Evolutionary conservation across 2,888 invertebrate species (phyloP).

Genomic region (Frankliniella intonsa): DNA sequence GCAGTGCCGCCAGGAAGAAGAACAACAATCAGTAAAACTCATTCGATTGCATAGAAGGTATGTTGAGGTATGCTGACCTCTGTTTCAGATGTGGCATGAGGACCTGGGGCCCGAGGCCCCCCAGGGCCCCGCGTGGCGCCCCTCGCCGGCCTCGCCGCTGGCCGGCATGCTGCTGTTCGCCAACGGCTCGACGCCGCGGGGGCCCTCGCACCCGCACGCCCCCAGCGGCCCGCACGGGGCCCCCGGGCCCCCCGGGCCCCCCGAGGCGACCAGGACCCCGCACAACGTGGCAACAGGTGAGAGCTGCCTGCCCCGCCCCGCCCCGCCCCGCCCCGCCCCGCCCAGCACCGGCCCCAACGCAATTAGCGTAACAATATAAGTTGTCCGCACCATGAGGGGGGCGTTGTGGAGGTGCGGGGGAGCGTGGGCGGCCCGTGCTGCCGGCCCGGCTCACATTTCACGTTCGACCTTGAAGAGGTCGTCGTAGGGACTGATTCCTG

Average conservation of each 20-base stretch:
- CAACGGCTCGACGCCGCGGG: neutral
- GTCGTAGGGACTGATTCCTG: too few species aligned
- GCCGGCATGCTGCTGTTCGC: neutral
- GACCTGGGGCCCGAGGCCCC: neutral
- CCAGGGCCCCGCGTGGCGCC: neutral
- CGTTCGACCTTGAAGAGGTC: too few species aligned
- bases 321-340: neutral
- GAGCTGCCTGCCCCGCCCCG: neutral
- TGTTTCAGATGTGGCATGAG: constrained; percentile 5
- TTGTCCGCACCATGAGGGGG: too few species aligned
- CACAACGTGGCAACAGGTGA: neutral
- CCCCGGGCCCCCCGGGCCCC: neutral
- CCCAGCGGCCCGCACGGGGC: neutral
- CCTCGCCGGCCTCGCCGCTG: neutral
- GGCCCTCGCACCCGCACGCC: constrained; percentile 1
- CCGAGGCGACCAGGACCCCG: neutral
- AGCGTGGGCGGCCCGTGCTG: too few species aligned
- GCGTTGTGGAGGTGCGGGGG: too few species aligned
- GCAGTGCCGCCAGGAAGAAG: too few species aligned
- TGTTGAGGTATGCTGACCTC: too few species aligned
- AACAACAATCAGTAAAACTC: too few species aligned
- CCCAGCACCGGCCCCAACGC: too few species aligned
- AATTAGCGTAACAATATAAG: too few species aligned
- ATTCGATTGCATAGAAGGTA: too few species aligned
- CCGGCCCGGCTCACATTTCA: too few species aligned